phyloP scores from a whole-genome alignment of 2,113 vertebrate species.

The Anolis sagrei region DNA sequence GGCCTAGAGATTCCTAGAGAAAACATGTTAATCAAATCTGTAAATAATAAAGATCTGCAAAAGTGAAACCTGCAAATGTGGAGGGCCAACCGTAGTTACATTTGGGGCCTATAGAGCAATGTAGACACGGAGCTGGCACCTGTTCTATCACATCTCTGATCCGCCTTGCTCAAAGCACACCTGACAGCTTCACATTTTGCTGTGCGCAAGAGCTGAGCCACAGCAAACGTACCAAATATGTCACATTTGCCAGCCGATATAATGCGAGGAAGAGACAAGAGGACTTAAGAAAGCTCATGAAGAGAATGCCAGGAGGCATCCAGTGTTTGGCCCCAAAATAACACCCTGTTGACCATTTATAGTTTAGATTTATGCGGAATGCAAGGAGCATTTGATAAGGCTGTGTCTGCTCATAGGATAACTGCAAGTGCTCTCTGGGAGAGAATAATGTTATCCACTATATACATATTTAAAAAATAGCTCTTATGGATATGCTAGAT shows the following conservation, averaged over 20 bases:
- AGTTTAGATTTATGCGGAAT: slow-evolving; percentile 64
- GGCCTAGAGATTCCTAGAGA: no score
- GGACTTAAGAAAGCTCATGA: slow-evolving; percentile 68
- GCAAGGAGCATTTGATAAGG: slow-evolving; percentile 61
- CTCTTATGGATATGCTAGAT: slow-evolving; percentile 5
- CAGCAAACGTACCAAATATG: slow-evolving; percentile 54
- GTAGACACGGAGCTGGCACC: slow-evolving; percentile 59
- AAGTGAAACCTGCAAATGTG: no score
- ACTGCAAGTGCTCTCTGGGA: neutral
- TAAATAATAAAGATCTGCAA: no score
- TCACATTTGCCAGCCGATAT: slow-evolving; percentile 52
- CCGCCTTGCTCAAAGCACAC: neutral
- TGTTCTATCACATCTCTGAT: slow-evolving; percentile 12
- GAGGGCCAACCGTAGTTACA: slow-evolving; percentile 14
- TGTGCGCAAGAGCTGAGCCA: slow-evolving; percentile 35
- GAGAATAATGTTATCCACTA: slow-evolving; percentile 58
- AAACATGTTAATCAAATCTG: no score
- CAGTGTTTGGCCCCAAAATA: slow-evolving; percentile 65
- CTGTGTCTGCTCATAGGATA: neutral
- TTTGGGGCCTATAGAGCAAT: slow-evolving; percentile 40
- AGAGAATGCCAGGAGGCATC: slow-evolving; percentile 57
- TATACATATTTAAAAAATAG: slow-evolving; percentile 31
- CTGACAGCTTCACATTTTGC: slow-evolving; percentile 33
- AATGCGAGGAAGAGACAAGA: slow-evolving; percentile 64
- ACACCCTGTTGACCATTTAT: slow-evolving; percentile 58